Evolutionary conservation across 2,888 invertebrate genomes (phyloP).

Genomic region (Melieria omissa): DNA sequence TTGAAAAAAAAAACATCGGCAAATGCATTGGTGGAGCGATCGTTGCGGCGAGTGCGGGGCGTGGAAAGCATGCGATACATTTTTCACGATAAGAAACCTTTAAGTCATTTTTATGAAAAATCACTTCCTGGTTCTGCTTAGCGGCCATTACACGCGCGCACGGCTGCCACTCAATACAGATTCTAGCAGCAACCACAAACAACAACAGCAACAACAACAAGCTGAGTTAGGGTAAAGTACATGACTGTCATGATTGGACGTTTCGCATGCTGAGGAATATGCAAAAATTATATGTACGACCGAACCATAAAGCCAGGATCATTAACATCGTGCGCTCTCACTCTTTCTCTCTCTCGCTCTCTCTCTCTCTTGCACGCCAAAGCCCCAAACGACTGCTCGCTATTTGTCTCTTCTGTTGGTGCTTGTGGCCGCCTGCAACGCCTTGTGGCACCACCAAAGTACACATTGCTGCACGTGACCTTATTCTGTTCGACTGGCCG

Average conservation of each 20-base stretch:
- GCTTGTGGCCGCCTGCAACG: slow-evolving; percentile 14
- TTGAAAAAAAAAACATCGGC: neutral
- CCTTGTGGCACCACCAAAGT: neutral
- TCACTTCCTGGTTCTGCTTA: slow-evolving; percentile 31
- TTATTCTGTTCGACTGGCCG: slow-evolving; percentile 17
- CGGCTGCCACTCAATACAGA: neutral
- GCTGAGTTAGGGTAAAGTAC: slow-evolving; percentile 2
- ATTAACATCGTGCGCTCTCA: neutral
- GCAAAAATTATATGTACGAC: slow-evolving; percentile 19
- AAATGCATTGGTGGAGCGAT: too few relatives aligned
- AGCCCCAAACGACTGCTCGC: neutral
- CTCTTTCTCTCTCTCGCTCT: neutral
- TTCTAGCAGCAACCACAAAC: slow-evolving; percentile 5
- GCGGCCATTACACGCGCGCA: slow-evolving; percentile 22
- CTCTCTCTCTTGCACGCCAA: neutral
- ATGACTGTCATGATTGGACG: slow-evolving; percentile 32
- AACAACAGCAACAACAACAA: neutral
- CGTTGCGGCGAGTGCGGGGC: slow-evolving; percentile 13
- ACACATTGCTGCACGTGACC: slow-evolving; percentile 33
- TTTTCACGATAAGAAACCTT: slow-evolving; percentile 30
- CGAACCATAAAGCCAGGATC: neutral
- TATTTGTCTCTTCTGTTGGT: neutral
- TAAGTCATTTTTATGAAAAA: slow-evolving; percentile 36
- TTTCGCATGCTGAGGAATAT: slow-evolving; percentile 23
- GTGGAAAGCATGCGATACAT: slow-evolving; percentile 10